Evolutionary conservation across 2,888 invertebrate genomes (phyloP).

Genomic region (Baccha elongata): DNA sequence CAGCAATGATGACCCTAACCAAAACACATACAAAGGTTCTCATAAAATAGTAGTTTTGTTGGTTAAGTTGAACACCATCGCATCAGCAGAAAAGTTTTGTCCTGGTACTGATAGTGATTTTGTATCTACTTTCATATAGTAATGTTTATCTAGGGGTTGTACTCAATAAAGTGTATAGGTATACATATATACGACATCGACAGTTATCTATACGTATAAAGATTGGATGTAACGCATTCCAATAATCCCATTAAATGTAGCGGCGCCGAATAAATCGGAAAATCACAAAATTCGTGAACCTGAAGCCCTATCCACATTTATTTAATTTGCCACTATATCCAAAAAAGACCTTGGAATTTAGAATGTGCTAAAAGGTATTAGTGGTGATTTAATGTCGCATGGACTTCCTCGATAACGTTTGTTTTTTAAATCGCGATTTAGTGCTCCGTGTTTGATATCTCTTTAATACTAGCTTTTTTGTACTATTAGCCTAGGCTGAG

Average conservation of each 20-base stretch:
- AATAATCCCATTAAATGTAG: slow-evolving; percentile 23
- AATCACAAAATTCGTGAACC: slow-evolving; percentile 31
- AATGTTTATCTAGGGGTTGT: background rate
- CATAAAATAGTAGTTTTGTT: slow-evolving; percentile 4
- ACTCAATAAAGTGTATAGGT: background rate
- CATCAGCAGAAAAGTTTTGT: slow-evolving; percentile 25
- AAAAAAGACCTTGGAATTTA: slow-evolving; percentile 16
- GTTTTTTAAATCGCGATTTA: too few relatives aligned
- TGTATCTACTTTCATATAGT: background rate
- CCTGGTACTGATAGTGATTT: slow-evolving; percentile 8
- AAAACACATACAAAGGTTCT: slow-evolving; percentile 12
- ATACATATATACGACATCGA: background rate
- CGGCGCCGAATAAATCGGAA: slow-evolving; percentile 9
- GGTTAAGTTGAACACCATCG: slow-evolving; percentile 12
- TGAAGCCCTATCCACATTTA: slow-evolving; percentile 8
- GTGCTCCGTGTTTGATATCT: too few relatives aligned
- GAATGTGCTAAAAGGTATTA: background rate
- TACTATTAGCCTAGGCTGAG: too few relatives aligned
- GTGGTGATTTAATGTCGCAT: background rate
- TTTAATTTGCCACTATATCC: background rate
- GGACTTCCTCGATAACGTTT: background rate
- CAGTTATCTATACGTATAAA: background rate
- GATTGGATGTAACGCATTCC: background rate
- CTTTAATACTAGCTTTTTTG: too few relatives aligned
- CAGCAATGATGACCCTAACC: slow-evolving; percentile 19